Conservation (phyloP, 2,797 vertebrate genomes). For the Malacoctenus gilli region DNA sequence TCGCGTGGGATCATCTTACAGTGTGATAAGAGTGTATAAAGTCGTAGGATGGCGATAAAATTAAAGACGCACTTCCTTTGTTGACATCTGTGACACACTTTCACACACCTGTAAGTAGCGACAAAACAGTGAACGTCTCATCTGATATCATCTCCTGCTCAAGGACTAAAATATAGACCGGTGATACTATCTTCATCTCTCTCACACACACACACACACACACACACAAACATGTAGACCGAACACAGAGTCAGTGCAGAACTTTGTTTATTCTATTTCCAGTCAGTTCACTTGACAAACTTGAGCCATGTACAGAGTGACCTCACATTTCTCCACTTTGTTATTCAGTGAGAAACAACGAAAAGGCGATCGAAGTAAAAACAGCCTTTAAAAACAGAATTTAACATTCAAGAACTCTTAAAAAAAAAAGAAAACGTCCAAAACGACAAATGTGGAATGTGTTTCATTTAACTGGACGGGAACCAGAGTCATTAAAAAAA, state of each 20-base stretch:
- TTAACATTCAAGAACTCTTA: slow-evolving; percentile 11
- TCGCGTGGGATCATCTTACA: too few species aligned
- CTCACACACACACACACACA: neutral
- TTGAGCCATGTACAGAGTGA: neutral
- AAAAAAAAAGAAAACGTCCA: slow-evolving; percentile 38
- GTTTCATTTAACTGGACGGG: slow-evolving; percentile 14
- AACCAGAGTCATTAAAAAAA: slow-evolving; percentile 1
- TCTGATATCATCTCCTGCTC: slow-evolving; percentile 30
- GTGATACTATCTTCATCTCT: slow-evolving; percentile 39
- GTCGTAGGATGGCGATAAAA: slow-evolving; percentile 28
- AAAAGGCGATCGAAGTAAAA: too few species aligned
- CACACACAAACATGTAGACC: too few species aligned
- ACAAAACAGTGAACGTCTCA: slow-evolving; percentile 29
- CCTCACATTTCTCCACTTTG: neutral
- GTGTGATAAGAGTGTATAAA: neutral
- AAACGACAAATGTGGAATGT: slow-evolving; percentile 62
- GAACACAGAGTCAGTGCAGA: slow-evolving; percentile 41
- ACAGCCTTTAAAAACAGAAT: neutral
- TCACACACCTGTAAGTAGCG: slow-evolving; percentile 54
- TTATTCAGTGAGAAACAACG: neutral
- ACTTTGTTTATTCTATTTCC: slow-evolving; percentile 62
- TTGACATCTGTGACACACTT: slow-evolving; percentile 71
- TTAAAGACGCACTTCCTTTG: slow-evolving; percentile 48
- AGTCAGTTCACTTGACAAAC: slow-evolving; percentile 28
- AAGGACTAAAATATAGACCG: too few species aligned